A percentile compares a stretch with the other conserved stretches of the same genome.
Evolutionary conservation across 2,888 invertebrate species (phyloP).

Genomic region (Petrolisthes manimaculis): DNA sequence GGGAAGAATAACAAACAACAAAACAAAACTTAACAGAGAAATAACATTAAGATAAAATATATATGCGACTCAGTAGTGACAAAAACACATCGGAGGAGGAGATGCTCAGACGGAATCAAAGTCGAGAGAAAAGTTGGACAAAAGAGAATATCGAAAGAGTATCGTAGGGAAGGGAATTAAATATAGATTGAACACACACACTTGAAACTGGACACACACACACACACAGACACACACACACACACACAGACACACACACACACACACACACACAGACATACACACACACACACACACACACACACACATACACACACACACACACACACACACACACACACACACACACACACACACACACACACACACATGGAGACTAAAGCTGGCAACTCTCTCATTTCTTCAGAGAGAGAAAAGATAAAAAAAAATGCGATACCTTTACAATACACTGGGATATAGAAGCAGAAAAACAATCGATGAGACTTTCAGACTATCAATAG

Average conservation of each 20-base stretch:
- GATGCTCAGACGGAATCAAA: too few species aligned
- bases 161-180: too few species aligned
- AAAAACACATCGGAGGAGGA: too few species aligned
- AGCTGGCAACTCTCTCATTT: too few species aligned
- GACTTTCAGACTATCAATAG: too few species aligned
- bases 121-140: too few species aligned
- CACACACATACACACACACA: not conserved
- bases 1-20: too few species aligned
- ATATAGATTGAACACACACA: not conserved
- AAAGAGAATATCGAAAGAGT: too few species aligned
- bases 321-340: not conserved
- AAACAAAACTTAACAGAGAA: too few species aligned
- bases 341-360: not conserved
- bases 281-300: slow-evolving; percentile 8
- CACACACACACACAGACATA: slow-evolving; percentile 19
- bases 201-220: not conserved
- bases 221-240: slow-evolving; percentile 26
- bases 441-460: not conserved
- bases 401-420: not conserved
- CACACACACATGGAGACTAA: not conserved
- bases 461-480: too few species aligned
- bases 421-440: not conserved
- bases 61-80: too few species aligned
- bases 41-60: too few species aligned
- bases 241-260: slow-evolving; percentile 20